A percentile compares a stretch with the other conserved stretches of the same genome.
Conservation (phyloP, 2,888 invertebrate genomes). For the Microctonus hyperodae region DNA sequence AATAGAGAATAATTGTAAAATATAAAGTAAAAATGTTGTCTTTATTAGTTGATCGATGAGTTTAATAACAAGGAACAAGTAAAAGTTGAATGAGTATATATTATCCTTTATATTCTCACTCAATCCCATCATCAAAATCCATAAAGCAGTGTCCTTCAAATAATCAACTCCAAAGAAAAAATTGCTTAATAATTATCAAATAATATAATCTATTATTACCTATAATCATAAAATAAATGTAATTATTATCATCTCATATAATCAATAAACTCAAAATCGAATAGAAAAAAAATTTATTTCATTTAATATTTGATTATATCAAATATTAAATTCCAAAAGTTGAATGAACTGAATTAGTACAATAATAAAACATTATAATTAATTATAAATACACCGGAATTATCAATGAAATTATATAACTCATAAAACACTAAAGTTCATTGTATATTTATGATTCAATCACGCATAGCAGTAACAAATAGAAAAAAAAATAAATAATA, state of each 20-base stretch:
- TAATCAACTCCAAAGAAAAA: too few species aligned
- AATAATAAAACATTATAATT: neutral
- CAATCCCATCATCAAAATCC: neutral
- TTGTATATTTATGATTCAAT: neutral
- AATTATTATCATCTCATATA: too few species aligned
- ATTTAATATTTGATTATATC: too few species aligned
- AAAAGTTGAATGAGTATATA: neutral
- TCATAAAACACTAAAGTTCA: neutral
- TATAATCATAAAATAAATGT: too few species aligned
- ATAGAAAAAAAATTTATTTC: too few species aligned
- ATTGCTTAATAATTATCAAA: too few species aligned
- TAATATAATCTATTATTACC: too few species aligned
- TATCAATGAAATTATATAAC: conserved; percentile 12
- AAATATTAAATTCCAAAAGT: too few species aligned
- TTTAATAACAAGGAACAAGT: neutral
- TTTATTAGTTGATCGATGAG: neutral
- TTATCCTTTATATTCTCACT: neutral
- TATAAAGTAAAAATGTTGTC: neutral
- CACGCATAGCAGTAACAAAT: neutral
- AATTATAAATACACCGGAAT: neutral
- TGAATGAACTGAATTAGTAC: neutral
- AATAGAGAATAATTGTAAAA: neutral
- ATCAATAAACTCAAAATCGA: too few species aligned
- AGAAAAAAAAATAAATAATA: neutral
- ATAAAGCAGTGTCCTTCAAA: too few species aligned